phyloP scores from a whole-genome alignment of 2,888 invertebrate species.

The Phorcus lineatus region DNA sequence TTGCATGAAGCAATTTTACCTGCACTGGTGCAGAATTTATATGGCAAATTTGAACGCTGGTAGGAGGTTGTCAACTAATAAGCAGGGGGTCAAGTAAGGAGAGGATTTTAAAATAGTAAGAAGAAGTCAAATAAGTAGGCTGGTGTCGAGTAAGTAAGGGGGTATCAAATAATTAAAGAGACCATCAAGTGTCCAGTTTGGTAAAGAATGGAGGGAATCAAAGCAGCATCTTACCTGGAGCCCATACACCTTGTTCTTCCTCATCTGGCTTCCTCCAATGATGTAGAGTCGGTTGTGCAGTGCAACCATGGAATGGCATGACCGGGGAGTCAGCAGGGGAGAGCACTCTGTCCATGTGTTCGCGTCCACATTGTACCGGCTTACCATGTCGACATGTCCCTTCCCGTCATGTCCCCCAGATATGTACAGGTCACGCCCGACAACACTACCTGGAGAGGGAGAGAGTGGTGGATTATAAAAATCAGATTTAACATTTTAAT shows the following conservation, averaged over 20 bases:
- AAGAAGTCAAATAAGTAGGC: too few species aligned
- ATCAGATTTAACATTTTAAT: background rate
- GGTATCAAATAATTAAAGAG: too few species aligned
- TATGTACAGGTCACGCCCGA: slow-evolving; percentile 44
- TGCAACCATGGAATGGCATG: slow-evolving; percentile 52
- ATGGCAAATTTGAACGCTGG: too few species aligned
- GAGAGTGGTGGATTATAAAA: background rate
- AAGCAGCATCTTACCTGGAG: background rate
- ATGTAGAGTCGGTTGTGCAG: slow-evolving; percentile 41
- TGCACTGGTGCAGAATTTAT: too few species aligned
- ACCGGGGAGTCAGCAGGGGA: slow-evolving; percentile 42
- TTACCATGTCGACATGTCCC: slow-evolving; percentile 41
- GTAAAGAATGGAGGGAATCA: too few species aligned
- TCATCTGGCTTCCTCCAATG: slow-evolving; percentile 44
- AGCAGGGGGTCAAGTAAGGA: too few species aligned
- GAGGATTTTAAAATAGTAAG: too few species aligned
- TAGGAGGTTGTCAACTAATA: too few species aligned
- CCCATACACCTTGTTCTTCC: background rate
- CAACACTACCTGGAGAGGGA: slow-evolving; percentile 43
- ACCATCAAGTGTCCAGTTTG: too few species aligned
- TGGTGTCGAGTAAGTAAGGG: too few species aligned
- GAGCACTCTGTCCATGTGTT: slow-evolving; percentile 42
- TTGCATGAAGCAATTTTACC: too few species aligned
- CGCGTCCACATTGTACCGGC: slow-evolving; percentile 37
- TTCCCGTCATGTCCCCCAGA: slow-evolving; percentile 54